Percentiles rank a stretch among this genome's conserved stretches.
These are phyloP conservation scores for Baronia brevicornis DNA, from an alignment of 2,888 invertebrate species.

Conservation along the genomic window DNA sequence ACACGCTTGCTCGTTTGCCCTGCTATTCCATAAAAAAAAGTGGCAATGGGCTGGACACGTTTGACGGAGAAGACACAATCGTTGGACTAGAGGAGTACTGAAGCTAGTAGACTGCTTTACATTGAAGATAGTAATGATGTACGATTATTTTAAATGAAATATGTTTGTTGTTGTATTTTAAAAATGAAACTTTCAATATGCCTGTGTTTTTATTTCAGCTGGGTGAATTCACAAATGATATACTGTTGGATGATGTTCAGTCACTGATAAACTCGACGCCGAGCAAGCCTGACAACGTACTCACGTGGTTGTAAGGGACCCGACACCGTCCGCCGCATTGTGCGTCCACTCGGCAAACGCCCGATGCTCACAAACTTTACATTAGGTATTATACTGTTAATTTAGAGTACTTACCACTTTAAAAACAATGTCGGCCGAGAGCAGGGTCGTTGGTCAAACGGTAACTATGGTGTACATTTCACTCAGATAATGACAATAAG, in stretches of 20 bases:
- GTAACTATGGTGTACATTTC: conserved; percentile 58
- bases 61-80: no score
- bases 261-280: conserved; percentile 91
- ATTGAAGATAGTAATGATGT: no score
- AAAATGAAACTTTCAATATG: conserved; percentile 5
- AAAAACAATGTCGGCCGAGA: conserved; percentile 27
- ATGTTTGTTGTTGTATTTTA: neutral
- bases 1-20: no score
- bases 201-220: conserved; percentile 79
- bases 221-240: conserved; percentile 89
- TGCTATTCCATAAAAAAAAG: no score
- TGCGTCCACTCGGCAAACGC: no score
- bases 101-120: no score
- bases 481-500: conserved; percentile 57
- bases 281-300: conserved; percentile 89
- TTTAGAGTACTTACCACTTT: conserved; percentile 37
- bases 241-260: conserved; percentile 91
- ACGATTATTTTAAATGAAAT: no score
- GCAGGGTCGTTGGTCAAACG: conserved; percentile 40
- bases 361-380: conserved; percentile 22
- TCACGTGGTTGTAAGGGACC: conserved; percentile 89
- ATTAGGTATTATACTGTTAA: conserved; percentile 36
- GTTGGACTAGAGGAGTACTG: no score
- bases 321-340: conserved; percentile 1
- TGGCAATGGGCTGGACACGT: no score